Evolutionary conservation across 2,113 vertebrate species (phyloP).

Genomic region (Barnardius zonarius): DNA sequence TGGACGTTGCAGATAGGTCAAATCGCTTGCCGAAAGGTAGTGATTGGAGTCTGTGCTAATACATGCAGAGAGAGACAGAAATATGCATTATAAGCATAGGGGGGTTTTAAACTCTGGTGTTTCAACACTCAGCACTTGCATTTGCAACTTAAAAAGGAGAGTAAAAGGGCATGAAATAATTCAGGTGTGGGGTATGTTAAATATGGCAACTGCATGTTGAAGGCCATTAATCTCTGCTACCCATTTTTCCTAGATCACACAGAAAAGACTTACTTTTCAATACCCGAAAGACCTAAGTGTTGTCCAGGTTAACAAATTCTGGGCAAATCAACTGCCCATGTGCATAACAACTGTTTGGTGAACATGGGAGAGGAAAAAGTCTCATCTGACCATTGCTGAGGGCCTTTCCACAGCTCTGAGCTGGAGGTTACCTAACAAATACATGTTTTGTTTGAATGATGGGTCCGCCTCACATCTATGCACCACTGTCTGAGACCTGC

Average conservation of each 20-base stretch:
- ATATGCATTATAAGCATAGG: background rate
- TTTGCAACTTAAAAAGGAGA: background rate
- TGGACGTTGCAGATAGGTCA: background rate
- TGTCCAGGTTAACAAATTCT: background rate
- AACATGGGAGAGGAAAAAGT: background rate
- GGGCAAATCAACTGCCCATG: background rate
- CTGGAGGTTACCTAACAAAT: background rate
- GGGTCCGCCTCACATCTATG: background rate
- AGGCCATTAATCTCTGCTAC: background rate
- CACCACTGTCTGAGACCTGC: background rate
- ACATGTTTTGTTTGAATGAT: background rate
- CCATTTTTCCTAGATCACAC: background rate
- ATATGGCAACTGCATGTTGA: background rate
- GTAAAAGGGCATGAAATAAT: background rate
- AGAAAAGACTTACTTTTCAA: background rate
- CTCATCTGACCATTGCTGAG: background rate
- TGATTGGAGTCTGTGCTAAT: background rate
- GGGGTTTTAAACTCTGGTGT: background rate
- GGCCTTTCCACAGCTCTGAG: background rate
- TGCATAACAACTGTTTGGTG: background rate
- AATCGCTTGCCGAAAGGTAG: background rate
- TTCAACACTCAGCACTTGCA: background rate
- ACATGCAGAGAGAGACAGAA: background rate
- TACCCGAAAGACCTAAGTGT: background rate
- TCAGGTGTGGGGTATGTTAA: background rate